Percentiles rank a stretch among this genome's conserved stretches.
phyloP scores from a whole-genome alignment of 2,888 invertebrate species.

The Drosophila anomalata region DNA sequence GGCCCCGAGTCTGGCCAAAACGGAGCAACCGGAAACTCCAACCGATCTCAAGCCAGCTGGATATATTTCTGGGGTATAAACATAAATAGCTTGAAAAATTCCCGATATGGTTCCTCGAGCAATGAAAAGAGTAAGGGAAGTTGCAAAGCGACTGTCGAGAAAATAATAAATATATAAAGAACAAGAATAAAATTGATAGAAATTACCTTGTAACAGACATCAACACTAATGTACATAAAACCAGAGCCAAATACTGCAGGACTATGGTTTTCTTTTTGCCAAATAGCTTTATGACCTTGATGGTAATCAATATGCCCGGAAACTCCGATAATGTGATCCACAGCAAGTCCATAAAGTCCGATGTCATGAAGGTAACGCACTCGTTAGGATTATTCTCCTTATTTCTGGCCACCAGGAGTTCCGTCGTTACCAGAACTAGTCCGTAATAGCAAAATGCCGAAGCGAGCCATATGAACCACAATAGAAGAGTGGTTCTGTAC shows the following conservation, averaged over 20 bases:
- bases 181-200: not conserved
- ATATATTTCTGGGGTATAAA: slow-evolving; percentile 97
- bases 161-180: not conserved
- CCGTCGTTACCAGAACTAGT: slow-evolving; percentile 96
- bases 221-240: slow-evolving; percentile 34
- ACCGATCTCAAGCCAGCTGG: slow-evolving; percentile 84
- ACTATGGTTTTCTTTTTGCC: slow-evolving; percentile 97
- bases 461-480: slow-evolving; percentile 97
- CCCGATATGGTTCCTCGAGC: slow-evolving; percentile 96
- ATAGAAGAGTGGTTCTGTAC: slow-evolving; percentile 91
- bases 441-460: slow-evolving; percentile 98
- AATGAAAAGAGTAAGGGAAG: slow-evolving; percentile 92
- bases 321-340: slow-evolving; percentile 98
- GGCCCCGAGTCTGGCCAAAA: slow-evolving; percentile 43
- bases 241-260: slow-evolving; percentile 93
- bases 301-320: slow-evolving; percentile 95
- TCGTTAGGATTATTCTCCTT: slow-evolving; percentile 31
- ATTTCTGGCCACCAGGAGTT: slow-evolving; percentile 88
- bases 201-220: slow-evolving; percentile 37
- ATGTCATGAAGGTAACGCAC: slow-evolving; percentile 90
- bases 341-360: slow-evolving; percentile 95
- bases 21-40: slow-evolving; percentile 37
- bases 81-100: slow-evolving; percentile 97
- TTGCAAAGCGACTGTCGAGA: slow-evolving; percentile 85
- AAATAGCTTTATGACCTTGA: slow-evolving; percentile 93